These are phyloP conservation scores for Pollicipes pollicipes DNA, from an alignment of 1,140 invertebrate genomes.

Conservation along the genomic window DNA sequence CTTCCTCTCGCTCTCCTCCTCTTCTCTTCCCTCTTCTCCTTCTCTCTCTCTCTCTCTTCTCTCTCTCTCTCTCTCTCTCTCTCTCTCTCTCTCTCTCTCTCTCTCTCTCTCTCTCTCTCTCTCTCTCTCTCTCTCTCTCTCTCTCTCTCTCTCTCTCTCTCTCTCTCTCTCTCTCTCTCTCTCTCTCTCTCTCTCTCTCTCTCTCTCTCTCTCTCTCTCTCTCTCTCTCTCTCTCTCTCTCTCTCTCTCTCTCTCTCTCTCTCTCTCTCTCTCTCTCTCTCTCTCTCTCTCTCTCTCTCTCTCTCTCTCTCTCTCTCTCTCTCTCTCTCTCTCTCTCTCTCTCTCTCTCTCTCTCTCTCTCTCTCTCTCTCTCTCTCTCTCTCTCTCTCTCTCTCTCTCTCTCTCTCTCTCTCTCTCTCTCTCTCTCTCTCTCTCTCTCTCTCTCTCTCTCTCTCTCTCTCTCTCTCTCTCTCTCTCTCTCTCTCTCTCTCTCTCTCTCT, in stretches of 20 bases:
- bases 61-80: constrained; percentile 3
- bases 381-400: constrained; percentile 54
- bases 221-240: constrained; percentile 4
- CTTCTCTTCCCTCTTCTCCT: background rate
- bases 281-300: constrained; percentile 3
- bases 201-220: background rate
- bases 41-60: background rate
- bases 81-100: constrained; percentile 1
- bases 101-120: background rate
- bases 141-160: background rate
- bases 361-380: constrained; percentile 3
- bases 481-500: too few species aligned
- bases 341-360: constrained; percentile 6
- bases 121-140: background rate
- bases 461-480: too few species aligned
- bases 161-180: constrained; percentile 5
- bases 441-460: too few species aligned
- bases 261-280: constrained; percentile 2
- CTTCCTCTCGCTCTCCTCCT: constrained; percentile 1
- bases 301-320: constrained; percentile 6
- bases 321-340: background rate
- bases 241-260: constrained; percentile 2
- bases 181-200: constrained; percentile 8
- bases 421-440: too few species aligned
- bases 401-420: constrained; percentile 78